These are phyloP conservation scores for Laticauda colubrina DNA, from an alignment of 2,113 vertebrate genomes.

Conservation along the genomic window DNA sequence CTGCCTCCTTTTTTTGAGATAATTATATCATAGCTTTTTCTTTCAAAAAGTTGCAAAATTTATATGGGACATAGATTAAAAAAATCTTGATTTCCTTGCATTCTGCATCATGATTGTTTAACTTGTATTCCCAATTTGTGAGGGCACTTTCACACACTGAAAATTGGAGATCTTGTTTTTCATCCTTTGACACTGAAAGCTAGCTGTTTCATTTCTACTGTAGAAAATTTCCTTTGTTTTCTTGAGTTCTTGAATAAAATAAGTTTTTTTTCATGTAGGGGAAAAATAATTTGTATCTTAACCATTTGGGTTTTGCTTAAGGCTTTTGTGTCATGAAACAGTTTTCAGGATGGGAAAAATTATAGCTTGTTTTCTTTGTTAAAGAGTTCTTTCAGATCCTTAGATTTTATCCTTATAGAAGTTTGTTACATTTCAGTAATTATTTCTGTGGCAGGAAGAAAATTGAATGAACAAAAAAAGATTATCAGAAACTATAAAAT, in stretches of 20 bases:
- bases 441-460: background rate
- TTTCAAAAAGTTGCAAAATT: constrained; percentile 13
- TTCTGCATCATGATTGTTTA: background rate
- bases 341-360: background rate
- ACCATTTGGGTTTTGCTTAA: constrained; percentile 2
- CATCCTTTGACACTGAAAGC: background rate
- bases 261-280: background rate
- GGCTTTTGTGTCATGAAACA: background rate
- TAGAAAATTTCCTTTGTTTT: constrained; percentile 24
- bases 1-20: background rate
- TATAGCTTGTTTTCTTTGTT: constrained; percentile 43
- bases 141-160: background rate
- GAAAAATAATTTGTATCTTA: background rate
- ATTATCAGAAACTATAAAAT: background rate
- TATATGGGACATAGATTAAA: constrained; percentile 18
- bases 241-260: background rate
- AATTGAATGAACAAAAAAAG: background rate
- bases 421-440: background rate
- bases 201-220: background rate
- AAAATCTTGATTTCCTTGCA: background rate
- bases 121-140: background rate
- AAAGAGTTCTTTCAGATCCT: background rate
- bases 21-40: background rate
- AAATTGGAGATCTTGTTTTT: constrained; percentile 5
- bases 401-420: background rate